These are phyloP conservation scores for Propithecus deckenii DNA, from an alignment of 2,797 vertebrate genomes.

Conservation along the genomic window DNA sequence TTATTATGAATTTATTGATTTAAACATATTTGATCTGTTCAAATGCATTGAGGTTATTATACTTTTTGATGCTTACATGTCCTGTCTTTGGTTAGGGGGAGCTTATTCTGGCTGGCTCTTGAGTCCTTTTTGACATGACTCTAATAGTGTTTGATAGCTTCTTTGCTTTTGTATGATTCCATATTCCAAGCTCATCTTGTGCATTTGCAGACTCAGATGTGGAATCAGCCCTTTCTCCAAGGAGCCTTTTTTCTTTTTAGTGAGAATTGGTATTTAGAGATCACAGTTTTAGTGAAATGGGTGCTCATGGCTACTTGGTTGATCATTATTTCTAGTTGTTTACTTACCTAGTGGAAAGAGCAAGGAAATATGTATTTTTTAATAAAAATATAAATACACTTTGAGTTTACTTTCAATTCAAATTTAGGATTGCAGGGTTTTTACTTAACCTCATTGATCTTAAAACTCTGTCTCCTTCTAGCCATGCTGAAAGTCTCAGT, in stretches of 20 bases:
- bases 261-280: neutral
- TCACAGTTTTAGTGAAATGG: neutral
- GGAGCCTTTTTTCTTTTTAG: neutral
- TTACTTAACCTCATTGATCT: neutral
- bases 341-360: neutral
- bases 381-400: neutral
- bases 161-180: neutral
- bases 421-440: neutral
- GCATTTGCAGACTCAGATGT: neutral
- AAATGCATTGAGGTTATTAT: neutral
- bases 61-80: neutral
- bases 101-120: neutral
- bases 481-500: neutral
- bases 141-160: neutral
- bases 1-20: neutral
- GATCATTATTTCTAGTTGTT: neutral
- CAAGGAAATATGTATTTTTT: neutral
- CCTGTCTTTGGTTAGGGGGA: neutral
- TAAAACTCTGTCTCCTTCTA: neutral
- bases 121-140: neutral
- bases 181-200: neutral
- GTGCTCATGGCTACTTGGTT: neutral
- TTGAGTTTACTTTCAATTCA: neutral
- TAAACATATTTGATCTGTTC: neutral
- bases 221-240: neutral